These are phyloP conservation scores for Carettochelys insculpta DNA, from an alignment of 2,113 vertebrate species.

Conservation along the genomic window DNA sequence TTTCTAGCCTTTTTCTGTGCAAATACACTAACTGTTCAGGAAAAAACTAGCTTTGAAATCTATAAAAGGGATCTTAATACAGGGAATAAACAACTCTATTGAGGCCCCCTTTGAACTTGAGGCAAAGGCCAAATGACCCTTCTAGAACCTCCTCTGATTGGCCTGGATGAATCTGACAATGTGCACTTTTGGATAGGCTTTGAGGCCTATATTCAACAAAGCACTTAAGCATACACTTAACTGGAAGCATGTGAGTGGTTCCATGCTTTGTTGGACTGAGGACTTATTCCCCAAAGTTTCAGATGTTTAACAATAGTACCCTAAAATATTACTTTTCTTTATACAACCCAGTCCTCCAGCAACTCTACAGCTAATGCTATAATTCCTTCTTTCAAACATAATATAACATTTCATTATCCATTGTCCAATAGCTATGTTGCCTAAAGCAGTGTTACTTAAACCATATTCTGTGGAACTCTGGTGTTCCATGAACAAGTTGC, in stretches of 20 bases:
- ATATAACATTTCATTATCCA: not conserved
- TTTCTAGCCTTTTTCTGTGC: too few relatives aligned
- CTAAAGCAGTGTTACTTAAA: too few relatives aligned
- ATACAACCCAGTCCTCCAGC: not conserved
- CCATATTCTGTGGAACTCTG: too few relatives aligned
- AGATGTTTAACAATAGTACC: not conserved
- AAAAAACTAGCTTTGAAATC: too few relatives aligned
- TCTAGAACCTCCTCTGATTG: too few relatives aligned
- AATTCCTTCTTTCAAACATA: accelerated
- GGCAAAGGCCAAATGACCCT: too few relatives aligned
- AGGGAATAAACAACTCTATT: too few relatives aligned
- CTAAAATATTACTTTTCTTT: not conserved
- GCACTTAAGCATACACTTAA: not conserved
- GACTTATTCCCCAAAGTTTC: not conserved
- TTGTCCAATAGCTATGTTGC: accelerated
- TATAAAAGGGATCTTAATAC: too few relatives aligned
- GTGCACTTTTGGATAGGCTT: not conserved
- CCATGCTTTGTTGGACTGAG: not conserved
- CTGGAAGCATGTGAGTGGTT: not conserved
- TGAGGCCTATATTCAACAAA: not conserved
- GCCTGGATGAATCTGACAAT: not conserved
- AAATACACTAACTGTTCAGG: too few relatives aligned
- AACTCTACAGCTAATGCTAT: not conserved
- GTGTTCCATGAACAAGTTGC: too few relatives aligned
- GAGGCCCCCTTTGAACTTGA: too few relatives aligned